Conservation (phyloP, 2,888 invertebrate genomes). For the Scelioninae gen. 1 region DNA sequence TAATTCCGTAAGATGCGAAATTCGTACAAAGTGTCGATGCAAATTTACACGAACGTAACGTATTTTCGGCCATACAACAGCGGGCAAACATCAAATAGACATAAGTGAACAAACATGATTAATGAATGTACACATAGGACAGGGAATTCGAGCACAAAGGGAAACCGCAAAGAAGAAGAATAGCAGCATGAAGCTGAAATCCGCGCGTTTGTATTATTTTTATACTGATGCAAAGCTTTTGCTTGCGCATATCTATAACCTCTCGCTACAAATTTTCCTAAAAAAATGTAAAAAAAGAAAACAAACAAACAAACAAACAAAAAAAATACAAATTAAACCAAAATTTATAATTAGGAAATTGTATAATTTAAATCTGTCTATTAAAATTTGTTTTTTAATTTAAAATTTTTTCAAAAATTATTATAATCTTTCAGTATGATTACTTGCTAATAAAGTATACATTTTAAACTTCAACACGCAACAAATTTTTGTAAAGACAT, state of each 20-base stretch:
- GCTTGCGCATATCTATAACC: neutral
- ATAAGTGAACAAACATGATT: constrained; percentile 20
- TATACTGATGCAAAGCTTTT: neutral
- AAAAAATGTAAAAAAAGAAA: neutral
- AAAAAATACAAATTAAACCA: no score
- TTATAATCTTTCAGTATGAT: no score
- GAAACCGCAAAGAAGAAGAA: constrained; percentile 1
- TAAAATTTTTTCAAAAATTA: no score
- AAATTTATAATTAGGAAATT: no score
- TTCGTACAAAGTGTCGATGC: neutral
- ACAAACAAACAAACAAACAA: constrained; percentile 5
- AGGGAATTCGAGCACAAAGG: constrained; percentile 16
- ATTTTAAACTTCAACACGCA: no score
- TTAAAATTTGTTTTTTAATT: no score
- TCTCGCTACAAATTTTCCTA: neutral
- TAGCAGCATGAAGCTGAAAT: neutral
- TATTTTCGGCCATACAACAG: neutral
- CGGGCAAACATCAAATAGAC: constrained; percentile 9
- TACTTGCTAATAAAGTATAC: no score
- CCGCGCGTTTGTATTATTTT: neutral
- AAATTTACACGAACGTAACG: neutral
- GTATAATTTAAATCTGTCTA: no score
- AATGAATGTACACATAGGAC: constrained; percentile 13
- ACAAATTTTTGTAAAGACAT: neutral
- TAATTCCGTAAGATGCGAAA: no score